Evolutionary conservation across 2,113 vertebrate genomes (phyloP).

Genomic region (Ophthalmolycus amberensis): DNA sequence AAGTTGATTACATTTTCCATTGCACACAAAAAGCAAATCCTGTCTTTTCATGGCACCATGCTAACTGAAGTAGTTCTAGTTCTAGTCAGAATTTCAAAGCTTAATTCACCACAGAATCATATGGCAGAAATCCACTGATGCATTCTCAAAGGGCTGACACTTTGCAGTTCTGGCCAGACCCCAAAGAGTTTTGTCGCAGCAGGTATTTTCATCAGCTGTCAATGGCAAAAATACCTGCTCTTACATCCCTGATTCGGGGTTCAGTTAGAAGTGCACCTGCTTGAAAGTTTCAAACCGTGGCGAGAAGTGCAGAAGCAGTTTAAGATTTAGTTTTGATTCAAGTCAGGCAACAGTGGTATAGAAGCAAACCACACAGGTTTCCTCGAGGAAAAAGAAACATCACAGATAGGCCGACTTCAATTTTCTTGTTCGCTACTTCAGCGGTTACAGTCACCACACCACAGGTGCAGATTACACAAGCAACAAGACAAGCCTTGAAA

Average conservation of each 20-base stretch:
- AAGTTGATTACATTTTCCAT: background rate
- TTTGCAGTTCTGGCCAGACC: background rate
- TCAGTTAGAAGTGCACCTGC: conserved; percentile 16
- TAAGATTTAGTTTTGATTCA: conserved; percentile 47
- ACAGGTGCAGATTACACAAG: conserved; percentile 51
- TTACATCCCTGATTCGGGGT: conserved; percentile 21
- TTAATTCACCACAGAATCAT: conserved; percentile 15
- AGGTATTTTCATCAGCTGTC: conserved; percentile 26
- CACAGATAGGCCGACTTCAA: conserved; percentile 50
- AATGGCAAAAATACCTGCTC: conserved; percentile 1
- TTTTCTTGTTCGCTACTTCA: conserved; percentile 59
- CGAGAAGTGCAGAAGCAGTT: conserved; percentile 13
- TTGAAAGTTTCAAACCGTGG: conserved; percentile 11
- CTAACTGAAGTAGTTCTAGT: background rate
- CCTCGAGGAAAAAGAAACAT: conserved; percentile 16
- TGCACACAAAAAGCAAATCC: background rate
- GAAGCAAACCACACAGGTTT: conserved; percentile 19
- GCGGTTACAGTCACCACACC: conserved; percentile 35
- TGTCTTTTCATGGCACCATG: background rate
- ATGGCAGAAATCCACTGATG: background rate
- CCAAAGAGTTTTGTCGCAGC: background rate
- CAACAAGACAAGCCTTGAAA: conserved; percentile 58
- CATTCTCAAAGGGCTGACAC: conserved; percentile 19
- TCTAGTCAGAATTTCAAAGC: background rate
- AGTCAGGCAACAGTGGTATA: background rate